Conservation (phyloP, 2,113 vertebrate genomes). For the Craseonycteris thonglongyai region DNA sequence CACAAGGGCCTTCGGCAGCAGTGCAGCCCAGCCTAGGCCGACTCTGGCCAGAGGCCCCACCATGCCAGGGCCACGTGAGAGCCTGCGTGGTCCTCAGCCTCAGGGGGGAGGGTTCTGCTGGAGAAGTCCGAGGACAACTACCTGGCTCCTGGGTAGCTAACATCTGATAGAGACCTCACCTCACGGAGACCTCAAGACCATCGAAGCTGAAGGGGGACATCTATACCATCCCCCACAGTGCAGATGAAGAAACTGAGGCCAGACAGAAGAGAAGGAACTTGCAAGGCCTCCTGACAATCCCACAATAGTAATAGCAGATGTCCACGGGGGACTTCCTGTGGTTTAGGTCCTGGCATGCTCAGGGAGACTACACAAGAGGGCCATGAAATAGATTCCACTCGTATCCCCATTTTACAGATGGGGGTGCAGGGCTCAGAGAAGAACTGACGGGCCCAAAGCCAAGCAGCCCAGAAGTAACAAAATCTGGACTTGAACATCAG, state of each 20-base stretch:
- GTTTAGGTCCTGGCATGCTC: not conserved
- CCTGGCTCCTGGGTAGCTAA: not conserved
- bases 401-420: not conserved
- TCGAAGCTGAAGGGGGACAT: not conserved
- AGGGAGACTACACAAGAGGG: not conserved
- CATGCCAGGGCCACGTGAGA: not conserved
- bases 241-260: not conserved
- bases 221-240: not conserved
- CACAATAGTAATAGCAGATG: not conserved
- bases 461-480: not conserved
- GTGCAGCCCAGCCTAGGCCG: not conserved
- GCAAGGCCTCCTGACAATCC: not conserved
- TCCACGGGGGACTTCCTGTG: not conserved
- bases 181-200: not conserved
- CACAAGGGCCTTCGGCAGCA: not conserved
- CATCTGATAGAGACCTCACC: not conserved
- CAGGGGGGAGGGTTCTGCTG: not conserved
- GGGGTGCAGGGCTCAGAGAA: not conserved
- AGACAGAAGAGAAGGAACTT: not conserved
- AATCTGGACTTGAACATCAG: slow-evolving; percentile 10
- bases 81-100: not conserved
- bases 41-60: not conserved
- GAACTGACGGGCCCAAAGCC: not conserved
- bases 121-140: not conserved
- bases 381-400: not conserved